Evolutionary conservation across 2,888 invertebrate species (phyloP).

Genomic region (Argyresthia albistria): DNA sequence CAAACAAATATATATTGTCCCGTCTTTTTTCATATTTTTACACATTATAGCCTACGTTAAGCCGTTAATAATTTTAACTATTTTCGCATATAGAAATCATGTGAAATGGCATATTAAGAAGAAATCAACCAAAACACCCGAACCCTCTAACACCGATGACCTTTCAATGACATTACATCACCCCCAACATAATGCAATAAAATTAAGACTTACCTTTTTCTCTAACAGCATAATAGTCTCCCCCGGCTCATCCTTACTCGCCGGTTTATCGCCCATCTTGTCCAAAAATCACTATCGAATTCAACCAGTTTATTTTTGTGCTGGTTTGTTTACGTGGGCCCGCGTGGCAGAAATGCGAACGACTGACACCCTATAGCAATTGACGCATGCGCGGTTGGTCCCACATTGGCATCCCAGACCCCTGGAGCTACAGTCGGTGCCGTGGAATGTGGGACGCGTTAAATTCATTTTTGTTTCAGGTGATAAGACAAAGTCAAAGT

Average conservation of each 20-base stretch:
- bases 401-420: slow-evolving; percentile 21
- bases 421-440: slow-evolving; percentile 12
- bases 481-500: no score
- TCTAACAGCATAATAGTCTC: slow-evolving; percentile 53
- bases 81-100: no score
- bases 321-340: neutral
- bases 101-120: no score
- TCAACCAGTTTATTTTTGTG: neutral
- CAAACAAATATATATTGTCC: no score
- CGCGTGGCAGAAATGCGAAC: neutral
- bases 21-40: no score
- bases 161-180: slow-evolving; percentile 48
- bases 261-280: slow-evolving; percentile 36
- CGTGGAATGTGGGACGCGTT: no score
- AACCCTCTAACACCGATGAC: slow-evolving; percentile 26
- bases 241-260: slow-evolving; percentile 24
- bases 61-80: no score
- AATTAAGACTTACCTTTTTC: slow-evolving; percentile 43
- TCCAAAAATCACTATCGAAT: neutral
- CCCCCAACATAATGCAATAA: slow-evolving; percentile 9
- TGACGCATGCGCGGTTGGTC: slow-evolving; percentile 31
- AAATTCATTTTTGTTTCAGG: no score
- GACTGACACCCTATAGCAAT: slow-evolving; percentile 14
- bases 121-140: no score
- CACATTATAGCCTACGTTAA: no score